These are phyloP conservation scores for Otis tarda DNA, from an alignment of 2,113 vertebrate species.

Conservation along the genomic window DNA sequence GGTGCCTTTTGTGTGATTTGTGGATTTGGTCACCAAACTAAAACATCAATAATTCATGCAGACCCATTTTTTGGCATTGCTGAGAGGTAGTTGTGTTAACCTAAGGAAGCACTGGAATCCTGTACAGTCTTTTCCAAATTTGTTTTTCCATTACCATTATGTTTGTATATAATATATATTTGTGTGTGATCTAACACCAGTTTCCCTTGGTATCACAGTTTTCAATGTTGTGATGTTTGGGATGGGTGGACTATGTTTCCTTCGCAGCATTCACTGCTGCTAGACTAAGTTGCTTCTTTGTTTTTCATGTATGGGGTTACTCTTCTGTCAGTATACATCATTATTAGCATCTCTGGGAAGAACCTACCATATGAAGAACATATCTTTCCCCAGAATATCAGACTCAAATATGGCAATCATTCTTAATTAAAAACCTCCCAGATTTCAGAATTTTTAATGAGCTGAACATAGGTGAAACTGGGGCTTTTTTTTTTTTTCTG, in stretches of 20 bases:
- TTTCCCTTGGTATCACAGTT: neutral
- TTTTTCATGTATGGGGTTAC: neutral
- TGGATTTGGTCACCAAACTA: neutral
- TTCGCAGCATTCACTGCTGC: neutral
- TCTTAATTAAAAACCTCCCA: neutral
- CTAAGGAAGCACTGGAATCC: neutral
- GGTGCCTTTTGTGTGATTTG: fast-evolving
- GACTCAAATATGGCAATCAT: neutral
- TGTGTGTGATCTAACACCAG: neutral
- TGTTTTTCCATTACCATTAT: fast-evolving
- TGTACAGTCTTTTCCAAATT: neutral
- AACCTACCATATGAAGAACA: neutral
- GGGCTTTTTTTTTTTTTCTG: neutral
- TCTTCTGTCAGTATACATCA: neutral
- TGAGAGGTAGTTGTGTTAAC: neutral
- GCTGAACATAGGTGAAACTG: neutral
- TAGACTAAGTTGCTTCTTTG: neutral
- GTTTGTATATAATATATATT: neutral
- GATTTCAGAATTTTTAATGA: neutral
- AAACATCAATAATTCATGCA: neutral
- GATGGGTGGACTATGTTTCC: neutral
- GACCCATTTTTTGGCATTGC: neutral
- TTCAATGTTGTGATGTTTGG: neutral
- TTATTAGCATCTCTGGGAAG: neutral
- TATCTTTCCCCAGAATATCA: neutral